A percentile compares a stretch with the other conserved stretches of the same genome.
These are phyloP conservation scores for Coccyzus lansbergi DNA, from an alignment of 2,797 vertebrate genomes.

Conservation along the genomic window DNA sequence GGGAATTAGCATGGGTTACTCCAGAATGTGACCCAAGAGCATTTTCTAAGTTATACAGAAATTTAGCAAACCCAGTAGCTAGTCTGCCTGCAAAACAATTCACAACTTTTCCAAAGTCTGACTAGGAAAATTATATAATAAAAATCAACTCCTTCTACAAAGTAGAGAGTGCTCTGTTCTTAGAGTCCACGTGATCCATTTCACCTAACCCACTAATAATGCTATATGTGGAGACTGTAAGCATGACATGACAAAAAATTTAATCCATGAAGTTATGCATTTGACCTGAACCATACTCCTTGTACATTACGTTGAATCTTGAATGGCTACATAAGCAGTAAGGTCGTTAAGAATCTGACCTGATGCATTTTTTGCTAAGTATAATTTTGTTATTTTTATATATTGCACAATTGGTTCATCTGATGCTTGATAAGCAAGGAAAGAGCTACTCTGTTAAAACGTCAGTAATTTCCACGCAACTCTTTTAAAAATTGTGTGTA, in stretches of 20 bases:
- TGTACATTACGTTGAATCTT: accelerated
- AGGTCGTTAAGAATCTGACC: neutral
- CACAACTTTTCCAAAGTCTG: neutral
- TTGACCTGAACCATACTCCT: neutral
- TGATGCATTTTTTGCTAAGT: neutral
- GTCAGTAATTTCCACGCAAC: neutral
- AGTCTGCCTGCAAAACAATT: neutral
- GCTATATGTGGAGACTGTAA: neutral
- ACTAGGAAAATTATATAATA: neutral
- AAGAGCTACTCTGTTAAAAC: neutral
- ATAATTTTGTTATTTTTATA: neutral
- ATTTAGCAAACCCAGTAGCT: neutral
- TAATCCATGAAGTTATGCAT: neutral
- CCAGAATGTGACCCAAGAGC: accelerated
- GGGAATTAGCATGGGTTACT: neutral
- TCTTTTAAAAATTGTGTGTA: neutral
- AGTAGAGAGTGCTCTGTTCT: neutral
- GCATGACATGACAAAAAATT: accelerated
- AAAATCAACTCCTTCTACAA: accelerated
- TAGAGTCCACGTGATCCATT: neutral
- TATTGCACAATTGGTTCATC: neutral
- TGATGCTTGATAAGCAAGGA: neutral
- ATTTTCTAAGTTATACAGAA: neutral
- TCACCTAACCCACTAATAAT: neutral
- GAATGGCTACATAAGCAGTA: neutral